Base-by-base conservation (phyloP, 2,113 vertebrate species). In the Cavia aperea region DNA sequence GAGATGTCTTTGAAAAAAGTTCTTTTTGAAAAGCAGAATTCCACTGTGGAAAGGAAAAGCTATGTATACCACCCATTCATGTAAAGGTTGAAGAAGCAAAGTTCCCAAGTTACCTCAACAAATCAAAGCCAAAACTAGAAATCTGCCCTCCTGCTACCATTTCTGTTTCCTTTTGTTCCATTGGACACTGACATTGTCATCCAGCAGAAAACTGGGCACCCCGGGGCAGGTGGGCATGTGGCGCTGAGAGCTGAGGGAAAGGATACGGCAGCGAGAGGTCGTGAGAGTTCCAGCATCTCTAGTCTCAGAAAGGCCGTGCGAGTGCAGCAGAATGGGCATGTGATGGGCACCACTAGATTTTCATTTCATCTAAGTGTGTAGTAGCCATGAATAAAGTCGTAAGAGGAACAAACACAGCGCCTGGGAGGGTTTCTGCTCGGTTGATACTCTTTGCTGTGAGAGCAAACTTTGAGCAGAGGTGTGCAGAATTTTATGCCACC, bases 71-170 rank as follows among this genome's bases (percentile, higher is more conserved):
- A 89, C 79, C 24, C 68, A 58, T 89, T 78, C 72, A 75, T 68
- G 86, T 91, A 68, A 94, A 85, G 88, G 33, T 72, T 92, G 46
- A 93, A 46, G 33, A 91, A 91, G 77, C 68, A 92, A 90, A 84
- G 26, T 66, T 36, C 24, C 43, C 51, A 92, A 66, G 3, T 83
- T 92, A 60, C 89, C 70, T 65, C 77, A 94, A 84, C 77, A 95
- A 90, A 78, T 68, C 65, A 51, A 3, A 95, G 19, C 72, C 46
- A 75, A 63, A 68, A 49, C 31, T 82, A 56, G 78, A 87, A 91
- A 84, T 84, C 86, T 70, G 7, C 16, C 31, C 39, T 77, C 39
- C 78, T 56, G 33, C 51, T 73, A 62, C 31, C 21, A 70, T 23
- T 84, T 95, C 66, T 92, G 29, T 68, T 92, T 84, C 56, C 18